Base-by-base conservation (phyloP, 1,140 invertebrate species). In the Drosophila arizonae region DNA sequence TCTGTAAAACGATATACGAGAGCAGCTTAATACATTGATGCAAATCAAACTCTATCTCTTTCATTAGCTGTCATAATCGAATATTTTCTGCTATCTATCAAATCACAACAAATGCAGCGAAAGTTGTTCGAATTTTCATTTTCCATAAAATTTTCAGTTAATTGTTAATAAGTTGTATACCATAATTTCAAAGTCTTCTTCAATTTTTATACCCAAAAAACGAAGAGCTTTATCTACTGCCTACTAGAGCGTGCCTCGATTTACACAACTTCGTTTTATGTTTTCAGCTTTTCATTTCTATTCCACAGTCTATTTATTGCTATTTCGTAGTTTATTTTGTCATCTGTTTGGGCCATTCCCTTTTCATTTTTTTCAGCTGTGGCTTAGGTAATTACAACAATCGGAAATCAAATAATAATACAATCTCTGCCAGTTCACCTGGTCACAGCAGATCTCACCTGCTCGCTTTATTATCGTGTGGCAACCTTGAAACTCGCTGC, bases 401-500 rank as follows among this genome's bases (percentile, higher is more conserved):
- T 45, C 43, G 6, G 30, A 45, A 65, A 17, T 13, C 36, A 65
- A 64, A 55, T 41, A 64, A 58, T 36, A 65, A 72, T 43, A 66
- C 33, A 66, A 51, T 63, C 52, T 62, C 36, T 66, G 72, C 8
- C 28, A 57, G 48, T 33, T 60, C 50, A 63, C 50, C 43, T 55
- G 52, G 52, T 5, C 52, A 4, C 28, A 30, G 11, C 50, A 8
- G 50, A 10, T 46, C 43, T 62, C 70, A 73, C 71, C 71, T 73
- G 71, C 56, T 67, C 9, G n/a, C 48, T 15, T 57, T 51, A 76
- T 76, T 66, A 67, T 61, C 70, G 67, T 67, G 61, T 54, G 65
- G 61, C 78, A 86, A 86, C 81, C 81, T 86, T 86, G 81, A 86
- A 86, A 82, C 79, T 79, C 5, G 76, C 67, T 78, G 66, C 60